Base-by-base conservation (phyloP, 2,888 invertebrate species). In the Nomada fabriciana region DNA sequence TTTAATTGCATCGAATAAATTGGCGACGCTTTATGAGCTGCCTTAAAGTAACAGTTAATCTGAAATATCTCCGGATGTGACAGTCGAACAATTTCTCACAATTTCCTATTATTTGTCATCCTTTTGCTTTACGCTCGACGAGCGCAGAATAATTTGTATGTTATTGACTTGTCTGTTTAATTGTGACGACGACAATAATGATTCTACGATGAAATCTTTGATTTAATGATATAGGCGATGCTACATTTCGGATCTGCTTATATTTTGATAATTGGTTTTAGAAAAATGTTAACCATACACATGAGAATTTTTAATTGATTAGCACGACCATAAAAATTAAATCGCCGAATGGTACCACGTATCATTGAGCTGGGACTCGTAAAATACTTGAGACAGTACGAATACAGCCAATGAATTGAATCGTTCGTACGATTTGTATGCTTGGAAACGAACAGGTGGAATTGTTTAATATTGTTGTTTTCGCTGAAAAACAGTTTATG, bases 1-100 rank as follows among this genome's bases (percentile, higher is more conserved):
- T 80, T 82, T 80, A 80, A 82, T 75, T 75, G 53, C 80, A 13
- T 43, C 70, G 43, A 63, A 80, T 82, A 80, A 82, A 80, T 80
- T 67, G 20, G 57, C 59, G 52, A 11, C 23, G 15, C 18, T 82
- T 82, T 82, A 82, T 29, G 82, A 71, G 65, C 57, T 25, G 75
- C 47, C 29, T 67, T 53, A 29, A 68, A 68, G 67, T 71, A 80
- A 82, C 82, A 68, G 80, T 80, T 82, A 82, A 82, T 75, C 61
- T 43, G 55, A 36, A 53, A 74, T 61, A 71, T 67, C 68, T 75
- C 65, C 69, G 73, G 55, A 78, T 64, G n/a, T 23, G 42, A 4
- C 2, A 3, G 61, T 50, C 29, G 23, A 36, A 64, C n/a, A 20
- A 63, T 55, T 36, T 61, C 60, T 43, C 36, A 53, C 13, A 25